phyloP scores from a whole-genome alignment of 2,113 vertebrate genomes.

The Colossoma macropomum region DNA sequence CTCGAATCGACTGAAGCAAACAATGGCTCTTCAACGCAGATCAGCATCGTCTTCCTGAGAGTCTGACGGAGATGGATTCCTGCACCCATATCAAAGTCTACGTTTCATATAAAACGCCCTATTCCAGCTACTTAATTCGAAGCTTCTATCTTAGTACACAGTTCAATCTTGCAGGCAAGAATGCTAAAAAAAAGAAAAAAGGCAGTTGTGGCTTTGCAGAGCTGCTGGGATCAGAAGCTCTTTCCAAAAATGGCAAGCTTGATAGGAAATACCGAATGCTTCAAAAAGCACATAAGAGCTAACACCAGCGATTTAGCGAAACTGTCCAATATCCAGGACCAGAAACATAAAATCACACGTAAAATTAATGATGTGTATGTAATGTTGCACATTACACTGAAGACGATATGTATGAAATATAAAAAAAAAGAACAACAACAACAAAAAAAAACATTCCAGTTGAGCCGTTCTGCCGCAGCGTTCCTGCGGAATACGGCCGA shows the following conservation, averaged over 20 bases:
- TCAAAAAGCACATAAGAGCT: background rate
- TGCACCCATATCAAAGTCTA: background rate
- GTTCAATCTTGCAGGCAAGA: background rate
- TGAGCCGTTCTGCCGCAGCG: background rate
- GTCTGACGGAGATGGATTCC: slow-evolving; percentile 29
- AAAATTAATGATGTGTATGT: background rate
- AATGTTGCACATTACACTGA: background rate
- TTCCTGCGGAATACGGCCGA: background rate
- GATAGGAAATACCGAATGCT: background rate
- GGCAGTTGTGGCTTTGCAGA: slow-evolving; percentile 17
- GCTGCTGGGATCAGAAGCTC: background rate
- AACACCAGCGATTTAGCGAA: background rate
- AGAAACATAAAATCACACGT: background rate
- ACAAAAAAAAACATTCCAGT: slow-evolving; percentile 21
- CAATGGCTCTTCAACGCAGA: slow-evolving; percentile 25
- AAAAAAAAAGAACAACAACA: background rate
- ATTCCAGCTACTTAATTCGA: background rate
- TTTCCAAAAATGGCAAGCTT: background rate
- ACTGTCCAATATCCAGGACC: background rate
- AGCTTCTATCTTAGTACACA: background rate
- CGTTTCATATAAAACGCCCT: background rate
- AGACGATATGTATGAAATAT: background rate
- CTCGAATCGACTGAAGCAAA: slow-evolving; percentile 22
- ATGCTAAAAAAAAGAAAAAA: background rate
- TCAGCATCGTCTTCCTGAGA: slow-evolving; percentile 54